Evolutionary conservation across 2,888 invertebrate genomes (phyloP).

Genomic region (Galerucella calmariensis): DNA sequence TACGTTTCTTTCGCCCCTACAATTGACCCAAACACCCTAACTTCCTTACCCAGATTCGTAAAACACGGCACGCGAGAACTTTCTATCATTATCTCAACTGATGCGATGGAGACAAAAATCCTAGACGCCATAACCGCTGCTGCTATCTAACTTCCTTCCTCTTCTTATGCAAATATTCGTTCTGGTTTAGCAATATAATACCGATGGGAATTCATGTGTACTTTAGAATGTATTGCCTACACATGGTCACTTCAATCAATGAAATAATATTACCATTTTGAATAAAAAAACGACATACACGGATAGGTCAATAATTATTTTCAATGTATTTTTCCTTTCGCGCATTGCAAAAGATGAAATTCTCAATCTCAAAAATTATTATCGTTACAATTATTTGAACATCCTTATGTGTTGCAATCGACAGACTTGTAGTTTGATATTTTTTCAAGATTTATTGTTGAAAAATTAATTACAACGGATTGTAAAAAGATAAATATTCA

Average conservation of each 20-base stretch:
- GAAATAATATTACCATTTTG: neutral
- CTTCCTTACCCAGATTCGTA: slow-evolving; percentile 42
- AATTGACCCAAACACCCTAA: slow-evolving; percentile 47
- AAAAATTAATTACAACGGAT: too few species aligned
- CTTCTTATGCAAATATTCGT: slow-evolving; percentile 20
- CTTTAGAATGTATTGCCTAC: neutral
- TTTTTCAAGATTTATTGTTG: too few species aligned
- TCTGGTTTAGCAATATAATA: neutral
- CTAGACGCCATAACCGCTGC: slow-evolving; percentile 33
- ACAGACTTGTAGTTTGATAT: too few species aligned
- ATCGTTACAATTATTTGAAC: too few species aligned
- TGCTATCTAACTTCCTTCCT: slow-evolving; percentile 24
- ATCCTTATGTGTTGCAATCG: too few species aligned
- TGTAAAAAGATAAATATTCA: too few species aligned
- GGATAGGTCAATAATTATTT: neutral
- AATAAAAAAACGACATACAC: neutral
- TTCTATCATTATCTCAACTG: slow-evolving; percentile 39
- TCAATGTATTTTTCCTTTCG: neutral
- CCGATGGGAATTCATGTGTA: neutral
- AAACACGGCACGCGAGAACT: slow-evolving; percentile 38
- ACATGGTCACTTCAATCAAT: neutral
- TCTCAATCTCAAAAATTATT: too few species aligned
- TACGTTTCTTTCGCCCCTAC: slow-evolving; percentile 50
- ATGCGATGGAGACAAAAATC: slow-evolving; percentile 32
- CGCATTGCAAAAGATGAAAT: neutral